These are phyloP conservation scores for cattle (Bos taurus) DNA, from an alignment of 2,113 vertebrate genomes.

Conservation along the genomic window ARS-UCD2.0 NC_037353.1:51102501-51103000, in stretches of 20 bases:
- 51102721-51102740: neutral
- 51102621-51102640: no score
- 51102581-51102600: neutral
- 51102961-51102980: neutral
- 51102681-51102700: neutral
- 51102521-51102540: fast-evolving
- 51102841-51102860: neutral
- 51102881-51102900: fast-evolving
- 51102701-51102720: neutral
- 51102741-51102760: neutral
- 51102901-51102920: fast-evolving
- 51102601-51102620: neutral
- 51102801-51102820: neutral
- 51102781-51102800: neutral
- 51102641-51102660: neutral
- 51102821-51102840: neutral
- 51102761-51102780: neutral
- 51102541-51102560: neutral
- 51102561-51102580: fast-evolving
- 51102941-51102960: fast-evolving
- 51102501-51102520: fast-evolving
- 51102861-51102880: neutral
- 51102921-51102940: neutral
- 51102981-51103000: neutral
- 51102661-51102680: neutral